A percentile compares a stretch with the other conserved stretches of the same genome.
Conservation (phyloP, 64 coral and sea anemone genomes). For the Stichodactyla mertensii region DNA sequence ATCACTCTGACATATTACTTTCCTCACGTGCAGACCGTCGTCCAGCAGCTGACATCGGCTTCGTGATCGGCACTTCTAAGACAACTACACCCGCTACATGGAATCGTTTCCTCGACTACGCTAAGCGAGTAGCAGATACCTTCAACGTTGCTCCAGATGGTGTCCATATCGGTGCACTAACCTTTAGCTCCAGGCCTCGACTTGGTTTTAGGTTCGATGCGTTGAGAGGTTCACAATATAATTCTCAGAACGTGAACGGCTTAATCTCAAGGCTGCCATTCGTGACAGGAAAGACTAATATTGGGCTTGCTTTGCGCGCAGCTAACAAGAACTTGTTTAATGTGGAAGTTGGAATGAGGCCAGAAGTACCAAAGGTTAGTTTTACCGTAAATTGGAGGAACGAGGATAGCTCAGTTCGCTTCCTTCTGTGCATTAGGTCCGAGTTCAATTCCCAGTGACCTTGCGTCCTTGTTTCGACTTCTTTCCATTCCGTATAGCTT, state of each 20-base stretch:
- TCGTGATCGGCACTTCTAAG: slow-evolving; percentile 37
- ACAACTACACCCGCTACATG: slow-evolving; percentile 42
- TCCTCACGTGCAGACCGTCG: not conserved
- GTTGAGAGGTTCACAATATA: slow-evolving; percentile 34
- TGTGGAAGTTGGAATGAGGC: slow-evolving; percentile 48
- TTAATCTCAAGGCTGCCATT: slow-evolving; percentile 26
- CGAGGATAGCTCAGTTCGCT: too few relatives aligned
- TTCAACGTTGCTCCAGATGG: slow-evolving; percentile 32
- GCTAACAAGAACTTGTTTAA: slow-evolving; percentile 63
- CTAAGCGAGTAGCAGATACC: slow-evolving; percentile 39
- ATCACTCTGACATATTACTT: not conserved
- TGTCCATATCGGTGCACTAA: slow-evolving; percentile 42
- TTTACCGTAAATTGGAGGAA: too few relatives aligned
- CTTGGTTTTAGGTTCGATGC: slow-evolving; percentile 43
- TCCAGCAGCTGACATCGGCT: slow-evolving; percentile 54
- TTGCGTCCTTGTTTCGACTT: too few relatives aligned
- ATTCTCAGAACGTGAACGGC: slow-evolving; percentile 33
- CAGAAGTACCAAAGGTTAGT: slow-evolving; percentile 57
- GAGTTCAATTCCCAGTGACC: too few relatives aligned
- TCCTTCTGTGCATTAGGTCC: too few relatives aligned
- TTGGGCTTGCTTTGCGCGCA: slow-evolving; percentile 45
- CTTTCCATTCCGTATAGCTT: too few relatives aligned
- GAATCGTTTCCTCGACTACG: slow-evolving; percentile 40
- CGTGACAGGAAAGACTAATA: slow-evolving; percentile 16
- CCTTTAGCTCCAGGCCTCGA: slow-evolving; percentile 32